Conservation (phyloP, 2,113 vertebrate species). For the Carlito syrichta region DNA sequence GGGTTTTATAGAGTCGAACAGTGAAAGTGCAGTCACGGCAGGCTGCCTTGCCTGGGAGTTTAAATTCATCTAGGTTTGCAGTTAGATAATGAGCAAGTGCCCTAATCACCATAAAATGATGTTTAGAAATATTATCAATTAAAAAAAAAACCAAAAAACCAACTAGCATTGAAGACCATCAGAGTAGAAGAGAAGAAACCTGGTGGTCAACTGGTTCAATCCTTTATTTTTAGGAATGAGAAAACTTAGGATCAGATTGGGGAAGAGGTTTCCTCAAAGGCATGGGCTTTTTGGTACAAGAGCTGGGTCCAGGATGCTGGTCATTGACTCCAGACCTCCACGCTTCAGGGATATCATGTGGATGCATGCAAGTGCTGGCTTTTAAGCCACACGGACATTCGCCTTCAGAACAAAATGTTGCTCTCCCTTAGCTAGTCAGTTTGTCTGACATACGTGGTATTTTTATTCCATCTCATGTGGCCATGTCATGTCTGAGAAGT, state of each 20-base stretch:
- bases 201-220: not conserved
- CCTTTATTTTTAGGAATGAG: not conserved
- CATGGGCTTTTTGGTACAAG: not conserved
- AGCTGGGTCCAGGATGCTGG: not conserved
- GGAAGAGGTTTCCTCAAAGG: not conserved
- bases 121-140: not conserved
- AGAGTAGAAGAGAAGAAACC: not conserved
- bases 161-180: not conserved
- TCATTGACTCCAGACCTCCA: not conserved
- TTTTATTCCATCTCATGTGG: not conserved
- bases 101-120: constrained; percentile 49
- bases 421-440: not conserved
- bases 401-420: not conserved
- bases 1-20: constrained; percentile 18
- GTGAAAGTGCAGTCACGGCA: not conserved
- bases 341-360: not conserved
- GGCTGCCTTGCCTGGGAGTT: constrained; percentile 27
- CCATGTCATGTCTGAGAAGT: not conserved
- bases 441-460: not conserved
- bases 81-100: constrained; percentile 60
- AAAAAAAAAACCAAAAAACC: not conserved
- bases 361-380: not conserved
- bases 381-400: not conserved
- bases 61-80: constrained; percentile 46
- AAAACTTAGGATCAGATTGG: not conserved